These are phyloP conservation scores for Heteropelma amictum DNA, from an alignment of 2,888 invertebrate genomes.

Conservation along the genomic window DNA sequence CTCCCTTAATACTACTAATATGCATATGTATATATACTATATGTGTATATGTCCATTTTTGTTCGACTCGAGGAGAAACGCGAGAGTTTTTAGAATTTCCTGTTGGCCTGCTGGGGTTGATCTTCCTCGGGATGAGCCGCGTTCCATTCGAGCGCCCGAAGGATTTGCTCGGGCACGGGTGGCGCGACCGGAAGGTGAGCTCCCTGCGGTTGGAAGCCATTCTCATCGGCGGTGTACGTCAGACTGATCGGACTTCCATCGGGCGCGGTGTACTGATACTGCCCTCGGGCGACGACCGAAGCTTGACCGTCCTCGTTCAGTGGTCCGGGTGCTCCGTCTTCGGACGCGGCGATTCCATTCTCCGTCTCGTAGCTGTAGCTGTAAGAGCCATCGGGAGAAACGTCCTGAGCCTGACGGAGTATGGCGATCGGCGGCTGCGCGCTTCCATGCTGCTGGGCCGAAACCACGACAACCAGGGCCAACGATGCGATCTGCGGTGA, in stretches of 20 bases:
- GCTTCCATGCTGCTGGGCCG: slow-evolving; percentile 33
- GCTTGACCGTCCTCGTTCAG: slow-evolving; percentile 29
- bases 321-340: slow-evolving; percentile 50
- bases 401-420: slow-evolving; percentile 53
- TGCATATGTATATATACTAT: not conserved
- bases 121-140: slow-evolving; percentile 50
- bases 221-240: slow-evolving; percentile 54
- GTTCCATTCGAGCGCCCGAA: slow-evolving; percentile 51
- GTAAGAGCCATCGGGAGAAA: slow-evolving; percentile 56
- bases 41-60: not conserved
- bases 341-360: slow-evolving; percentile 54
- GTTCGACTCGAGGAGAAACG: too few species aligned
- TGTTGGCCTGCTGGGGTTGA: slow-evolving; percentile 12
- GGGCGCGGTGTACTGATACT: slow-evolving; percentile 47
- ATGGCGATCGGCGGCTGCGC: slow-evolving; percentile 50
- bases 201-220: slow-evolving; percentile 59
- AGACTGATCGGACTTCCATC: slow-evolving; percentile 46
- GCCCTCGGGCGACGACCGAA: slow-evolving; percentile 41
- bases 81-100: slow-evolving; percentile 10
- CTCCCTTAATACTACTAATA: too few species aligned
- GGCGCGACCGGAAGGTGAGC: slow-evolving; percentile 57
- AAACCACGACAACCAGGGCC: slow-evolving; percentile 51
- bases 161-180: slow-evolving; percentile 55
- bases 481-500: slow-evolving; percentile 47
- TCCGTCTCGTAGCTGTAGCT: slow-evolving; percentile 53